Conservation (phyloP, 2,888 invertebrate genomes). For the Dorcus hopei region DNA sequence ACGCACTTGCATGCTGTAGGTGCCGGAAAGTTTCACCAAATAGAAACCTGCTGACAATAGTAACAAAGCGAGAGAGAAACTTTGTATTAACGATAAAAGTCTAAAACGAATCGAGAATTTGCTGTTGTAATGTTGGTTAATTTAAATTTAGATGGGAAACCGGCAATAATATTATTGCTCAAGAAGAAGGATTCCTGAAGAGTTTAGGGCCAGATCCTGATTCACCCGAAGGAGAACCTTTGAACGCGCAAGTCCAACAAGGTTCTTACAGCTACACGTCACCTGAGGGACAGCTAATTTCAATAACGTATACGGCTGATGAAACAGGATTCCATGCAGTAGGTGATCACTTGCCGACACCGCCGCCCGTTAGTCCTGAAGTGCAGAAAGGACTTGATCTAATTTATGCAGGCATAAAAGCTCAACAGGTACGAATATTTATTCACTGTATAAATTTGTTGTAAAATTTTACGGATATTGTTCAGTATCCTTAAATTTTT, state of each 20-base stretch:
- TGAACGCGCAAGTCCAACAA: slow-evolving; percentile 70
- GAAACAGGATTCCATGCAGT: slow-evolving; percentile 78
- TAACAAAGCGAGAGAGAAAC: too few relatives aligned
- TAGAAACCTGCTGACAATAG: too few relatives aligned
- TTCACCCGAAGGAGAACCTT: slow-evolving; percentile 54
- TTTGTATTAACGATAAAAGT: too few relatives aligned
- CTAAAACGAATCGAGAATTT: too few relatives aligned
- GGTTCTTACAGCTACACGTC: slow-evolving; percentile 78
- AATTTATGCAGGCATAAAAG: slow-evolving; percentile 79
- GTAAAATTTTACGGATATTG: neutral
- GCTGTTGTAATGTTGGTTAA: too few relatives aligned
- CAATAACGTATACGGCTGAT: slow-evolving; percentile 76
- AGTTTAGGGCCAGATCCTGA: slow-evolving; percentile 51
- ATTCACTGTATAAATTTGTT: too few relatives aligned
- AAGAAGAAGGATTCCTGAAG: slow-evolving; percentile 76
- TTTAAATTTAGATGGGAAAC: slow-evolving; percentile 67
- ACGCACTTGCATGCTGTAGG: too few relatives aligned
- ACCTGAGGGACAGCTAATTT: slow-evolving; percentile 73
- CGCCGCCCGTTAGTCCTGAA: slow-evolving; percentile 78
- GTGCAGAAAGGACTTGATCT: slow-evolving; percentile 84
- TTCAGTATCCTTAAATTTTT: too few relatives aligned
- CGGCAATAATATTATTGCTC: slow-evolving; percentile 75
- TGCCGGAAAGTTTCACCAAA: too few relatives aligned
- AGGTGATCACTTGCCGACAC: slow-evolving; percentile 80
- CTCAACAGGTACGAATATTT: slow-evolving; percentile 52